These are phyloP conservation scores for Lordiphosa clarofinis DNA, from an alignment of 1,140 invertebrate species.

Conservation along the genomic window DNA sequence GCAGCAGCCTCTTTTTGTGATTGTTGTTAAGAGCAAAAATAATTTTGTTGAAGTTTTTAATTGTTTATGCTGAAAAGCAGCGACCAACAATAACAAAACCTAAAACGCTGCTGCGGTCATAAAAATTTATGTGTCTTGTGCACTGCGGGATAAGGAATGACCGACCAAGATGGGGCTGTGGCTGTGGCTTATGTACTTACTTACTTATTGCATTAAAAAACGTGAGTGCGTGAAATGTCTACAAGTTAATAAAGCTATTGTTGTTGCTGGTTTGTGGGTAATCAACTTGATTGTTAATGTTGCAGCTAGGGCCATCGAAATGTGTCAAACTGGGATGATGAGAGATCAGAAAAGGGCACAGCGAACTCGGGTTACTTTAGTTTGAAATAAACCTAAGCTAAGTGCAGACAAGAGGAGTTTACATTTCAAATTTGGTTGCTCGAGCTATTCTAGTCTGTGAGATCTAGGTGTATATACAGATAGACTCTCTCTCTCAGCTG, in stretches of 20 bases:
- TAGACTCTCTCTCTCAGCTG: no score
- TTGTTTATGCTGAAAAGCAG: constrained; percentile 38
- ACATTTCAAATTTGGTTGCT: no score
- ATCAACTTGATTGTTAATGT: constrained; percentile 38
- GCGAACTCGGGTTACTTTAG: no score
- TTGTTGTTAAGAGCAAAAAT: no score
- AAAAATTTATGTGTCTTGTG: constrained; percentile 34
- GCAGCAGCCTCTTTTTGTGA: no score
- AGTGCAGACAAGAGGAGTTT: no score
- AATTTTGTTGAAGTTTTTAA: constrained; percentile 29
- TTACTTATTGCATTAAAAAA: constrained; percentile 70
- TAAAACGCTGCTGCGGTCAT: constrained; percentile 32
- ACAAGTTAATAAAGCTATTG: constrained; percentile 25
- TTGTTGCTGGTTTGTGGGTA: constrained; percentile 27
- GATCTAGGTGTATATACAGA: no score
- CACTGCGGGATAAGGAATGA: not conserved
- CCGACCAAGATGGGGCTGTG: not conserved
- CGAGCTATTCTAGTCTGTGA: no score
- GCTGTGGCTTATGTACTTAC: constrained; percentile 28
- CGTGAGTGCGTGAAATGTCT: constrained; percentile 69
- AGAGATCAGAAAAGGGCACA: not conserved
- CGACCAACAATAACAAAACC: constrained; percentile 13
- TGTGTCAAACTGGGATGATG: constrained; percentile 50
- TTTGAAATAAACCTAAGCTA: no score
- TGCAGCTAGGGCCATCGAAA: constrained; percentile 42